phyloP scores from a whole-genome alignment of 2,113 vertebrate genomes.

The Spilogale gracilis region DNA sequence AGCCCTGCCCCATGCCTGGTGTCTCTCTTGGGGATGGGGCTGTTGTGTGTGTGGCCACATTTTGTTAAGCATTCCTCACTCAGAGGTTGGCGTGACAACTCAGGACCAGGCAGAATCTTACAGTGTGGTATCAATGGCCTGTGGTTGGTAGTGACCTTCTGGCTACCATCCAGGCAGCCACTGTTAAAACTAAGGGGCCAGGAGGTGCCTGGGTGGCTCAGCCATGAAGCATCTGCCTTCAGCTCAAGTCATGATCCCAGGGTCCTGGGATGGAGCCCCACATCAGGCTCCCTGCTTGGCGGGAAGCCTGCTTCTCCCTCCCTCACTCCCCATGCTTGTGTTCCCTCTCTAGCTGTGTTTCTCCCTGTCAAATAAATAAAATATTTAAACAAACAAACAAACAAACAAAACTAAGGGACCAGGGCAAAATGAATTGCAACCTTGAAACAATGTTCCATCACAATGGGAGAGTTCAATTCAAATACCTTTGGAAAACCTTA shows the following conservation, averaged over 20 bases:
- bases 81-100: constrained; percentile 25
- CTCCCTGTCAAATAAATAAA: too few relatives aligned
- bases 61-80: background rate
- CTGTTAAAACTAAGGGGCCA: constrained; percentile 57
- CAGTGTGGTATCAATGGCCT: background rate
- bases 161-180: constrained; percentile 70
- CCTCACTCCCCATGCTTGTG: too few relatives aligned
- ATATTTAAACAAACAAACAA: background rate
- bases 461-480: background rate
- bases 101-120: constrained; percentile 14
- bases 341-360: too few relatives aligned
- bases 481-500: background rate
- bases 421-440: background rate
- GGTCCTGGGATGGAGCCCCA: too few relatives aligned
- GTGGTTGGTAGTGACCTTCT: background rate
- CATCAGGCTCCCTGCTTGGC: too few relatives aligned
- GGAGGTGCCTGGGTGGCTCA: too few relatives aligned
- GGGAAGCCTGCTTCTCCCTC: too few relatives aligned
- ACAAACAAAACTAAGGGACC: constrained; percentile 2
- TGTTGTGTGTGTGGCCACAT: too few relatives aligned
- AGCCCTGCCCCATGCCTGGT: background rate
- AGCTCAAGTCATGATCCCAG: too few relatives aligned
- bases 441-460: background rate
- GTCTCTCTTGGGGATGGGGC: background rate
- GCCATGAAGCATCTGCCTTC: too few relatives aligned